Evolutionary conservation across 2,888 invertebrate species (phyloP).

Genomic region (Caenorhabditis angaria): DNA sequence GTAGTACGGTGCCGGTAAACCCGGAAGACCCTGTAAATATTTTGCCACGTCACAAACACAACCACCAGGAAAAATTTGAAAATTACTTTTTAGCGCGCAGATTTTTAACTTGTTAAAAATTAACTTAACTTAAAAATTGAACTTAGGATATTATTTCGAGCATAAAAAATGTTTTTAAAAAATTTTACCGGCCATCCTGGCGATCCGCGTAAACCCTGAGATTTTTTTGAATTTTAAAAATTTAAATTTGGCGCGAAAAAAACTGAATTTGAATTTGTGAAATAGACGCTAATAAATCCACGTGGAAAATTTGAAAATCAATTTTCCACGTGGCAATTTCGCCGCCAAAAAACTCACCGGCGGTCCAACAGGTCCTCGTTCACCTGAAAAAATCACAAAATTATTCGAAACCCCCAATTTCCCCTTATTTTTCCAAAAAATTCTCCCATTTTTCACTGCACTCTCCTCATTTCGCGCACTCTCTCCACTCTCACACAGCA

Average conservation of each 20-base stretch:
- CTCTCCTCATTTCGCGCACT: conserved; percentile 8
- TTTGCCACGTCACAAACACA: background rate
- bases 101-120: background rate
- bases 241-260: conserved; percentile 7
- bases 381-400: conserved; percentile 60
- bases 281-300: too few species aligned
- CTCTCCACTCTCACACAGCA: background rate
- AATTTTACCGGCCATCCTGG: conserved; percentile 45
- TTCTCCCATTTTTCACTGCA: conserved; percentile 18
- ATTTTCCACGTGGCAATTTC: background rate
- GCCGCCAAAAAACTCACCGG: conserved; percentile 50
- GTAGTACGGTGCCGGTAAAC: conserved; percentile 45
- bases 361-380: conserved; percentile 57
- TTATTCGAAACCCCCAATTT: background rate
- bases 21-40: conserved; percentile 47
- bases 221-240: conserved; percentile 12
- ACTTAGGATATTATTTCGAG: background rate
- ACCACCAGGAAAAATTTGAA: background rate
- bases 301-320: conserved; percentile 3
- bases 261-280: too few species aligned
- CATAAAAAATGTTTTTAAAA: conserved; percentile 7
- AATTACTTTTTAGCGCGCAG: conserved; percentile 8
- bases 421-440: conserved; percentile 12
- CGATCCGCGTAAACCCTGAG: conserved; percentile 58
- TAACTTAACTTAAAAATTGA: conserved; percentile 1